A percentile compares a stretch with the other conserved stretches of the same genome.
phyloP scores from a whole-genome alignment of 2,888 invertebrate species.

The Ennomos erosarius region DNA sequence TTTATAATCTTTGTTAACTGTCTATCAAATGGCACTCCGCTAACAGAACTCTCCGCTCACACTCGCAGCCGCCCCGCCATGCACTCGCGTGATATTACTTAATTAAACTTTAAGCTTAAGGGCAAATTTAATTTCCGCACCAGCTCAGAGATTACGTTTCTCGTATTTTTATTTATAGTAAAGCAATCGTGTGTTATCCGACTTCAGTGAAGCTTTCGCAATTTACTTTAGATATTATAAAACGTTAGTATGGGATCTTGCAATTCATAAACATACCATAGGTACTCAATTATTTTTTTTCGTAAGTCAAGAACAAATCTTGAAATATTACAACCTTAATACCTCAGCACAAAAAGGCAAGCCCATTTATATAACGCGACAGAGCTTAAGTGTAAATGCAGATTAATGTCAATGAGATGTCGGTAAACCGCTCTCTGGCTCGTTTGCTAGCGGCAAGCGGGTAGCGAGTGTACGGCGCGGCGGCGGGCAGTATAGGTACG shows the following conservation, averaged over 20 bases:
- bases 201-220: constrained; percentile 45
- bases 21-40: constrained; percentile 61
- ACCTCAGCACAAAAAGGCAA: constrained; percentile 14
- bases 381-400: constrained; percentile 14
- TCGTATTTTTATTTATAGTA: constrained; percentile 63
- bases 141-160: constrained; percentile 63
- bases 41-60: constrained; percentile 35
- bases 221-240: constrained; percentile 41
- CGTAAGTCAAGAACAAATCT: constrained; percentile 2
- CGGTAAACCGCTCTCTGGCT: constrained; percentile 4
- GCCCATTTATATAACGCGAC: constrained; percentile 20
- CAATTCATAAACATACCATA: constrained; percentile 9
- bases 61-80: constrained; percentile 43
- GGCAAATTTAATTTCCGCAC: constrained; percentile 79
- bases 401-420: constrained; percentile 26
- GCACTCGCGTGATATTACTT: constrained; percentile 73
- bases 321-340: constrained; percentile 5
- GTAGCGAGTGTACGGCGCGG: constrained; percentile 42
- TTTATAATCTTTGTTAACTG: too few species aligned
- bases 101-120: constrained; percentile 79
- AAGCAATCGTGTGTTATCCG: constrained; percentile 46
- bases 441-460: constrained; percentile 29
- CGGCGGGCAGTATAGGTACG: constrained; percentile 47
- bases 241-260: constrained; percentile 26
- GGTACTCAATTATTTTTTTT: constrained; percentile 5